phyloP scores from a whole-genome alignment of 1,140 invertebrate species.

The Drosophila tsacasi region DNA sequence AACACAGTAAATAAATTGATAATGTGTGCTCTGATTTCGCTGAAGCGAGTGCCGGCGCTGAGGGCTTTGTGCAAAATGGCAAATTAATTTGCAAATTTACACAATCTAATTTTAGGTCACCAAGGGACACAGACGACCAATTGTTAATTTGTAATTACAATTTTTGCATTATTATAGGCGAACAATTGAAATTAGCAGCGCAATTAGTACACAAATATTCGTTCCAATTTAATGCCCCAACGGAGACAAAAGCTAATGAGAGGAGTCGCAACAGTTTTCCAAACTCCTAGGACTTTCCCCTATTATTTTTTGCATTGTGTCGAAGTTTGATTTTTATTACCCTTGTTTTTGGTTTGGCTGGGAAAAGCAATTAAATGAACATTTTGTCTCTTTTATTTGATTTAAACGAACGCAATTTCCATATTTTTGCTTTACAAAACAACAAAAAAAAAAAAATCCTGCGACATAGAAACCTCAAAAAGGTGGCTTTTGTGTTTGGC shows the following conservation, averaged over 20 bases:
- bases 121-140: conserved; percentile 35
- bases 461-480: conserved; percentile 66
- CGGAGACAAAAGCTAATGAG: conserved; percentile 75
- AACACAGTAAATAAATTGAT: conserved; percentile 52
- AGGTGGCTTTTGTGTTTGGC: conserved; percentile 80
- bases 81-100: conserved; percentile 76
- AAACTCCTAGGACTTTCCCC: conserved; percentile 12
- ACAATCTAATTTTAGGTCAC: conserved; percentile 58
- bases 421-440: conserved; percentile 44
- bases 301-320: conserved; percentile 16
- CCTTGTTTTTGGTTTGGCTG: conserved; percentile 35
- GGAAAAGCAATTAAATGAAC: conserved; percentile 71
- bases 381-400: conserved; percentile 75
- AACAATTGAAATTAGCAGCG: conserved; percentile 82
- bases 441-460: not conserved
- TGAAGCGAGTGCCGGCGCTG: conserved; percentile 22
- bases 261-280: conserved; percentile 36
- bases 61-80: conserved; percentile 36
- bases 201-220: conserved; percentile 66
- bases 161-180: conserved; percentile 74
- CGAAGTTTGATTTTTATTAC: conserved; percentile 47
- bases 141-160: conserved; percentile 84
- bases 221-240: conserved; percentile 25
- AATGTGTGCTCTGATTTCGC: conserved; percentile 50
- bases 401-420: conserved; percentile 60